These are phyloP conservation scores for Pimpla rufipes DNA, from an alignment of 2,888 invertebrate species.

Conservation along the genomic window DNA sequence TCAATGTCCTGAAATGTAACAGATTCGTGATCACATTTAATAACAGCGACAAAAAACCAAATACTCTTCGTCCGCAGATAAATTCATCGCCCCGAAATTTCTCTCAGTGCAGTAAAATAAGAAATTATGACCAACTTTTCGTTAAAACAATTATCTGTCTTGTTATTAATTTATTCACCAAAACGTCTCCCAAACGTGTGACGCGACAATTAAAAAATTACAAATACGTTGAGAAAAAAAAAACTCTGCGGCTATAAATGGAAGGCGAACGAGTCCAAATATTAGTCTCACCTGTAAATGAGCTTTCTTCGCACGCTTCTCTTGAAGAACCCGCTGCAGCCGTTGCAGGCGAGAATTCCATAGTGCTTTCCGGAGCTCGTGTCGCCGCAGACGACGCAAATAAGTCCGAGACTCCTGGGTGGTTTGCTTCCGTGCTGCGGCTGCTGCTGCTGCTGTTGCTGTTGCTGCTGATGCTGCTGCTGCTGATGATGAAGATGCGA, in stretches of 20 bases:
- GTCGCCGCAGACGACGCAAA: conserved; percentile 98
- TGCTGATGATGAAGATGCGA: conserved; percentile 77
- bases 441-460: conserved; percentile 73
- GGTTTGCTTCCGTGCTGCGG: conserved; percentile 81
- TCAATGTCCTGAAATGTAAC: no score
- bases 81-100: no score
- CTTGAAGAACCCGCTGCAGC: conserved; percentile 99
- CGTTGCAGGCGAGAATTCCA: conserved; percentile 99
- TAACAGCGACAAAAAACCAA: no score
- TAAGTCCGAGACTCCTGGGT: conserved; percentile 90
- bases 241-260: background rate
- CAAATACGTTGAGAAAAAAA: no score
- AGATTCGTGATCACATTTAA: no score
- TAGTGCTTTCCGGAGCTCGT: conserved; percentile 99
- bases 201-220: no score
- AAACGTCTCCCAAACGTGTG: no score
- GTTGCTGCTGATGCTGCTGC: conserved; percentile 72
- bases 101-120: no score
- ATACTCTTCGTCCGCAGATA: no score
- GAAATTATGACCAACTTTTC: no score
- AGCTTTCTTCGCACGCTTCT: conserved; percentile 97
- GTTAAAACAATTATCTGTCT: no score
- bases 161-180: no score
- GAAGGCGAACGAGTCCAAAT: conserved; percentile 46
- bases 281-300: conserved; percentile 94